Evolutionary conservation across 2,888 invertebrate genomes (phyloP), one percentile per base, ranked within the genome.

Genomic region (Nezara viridula): DNA sequence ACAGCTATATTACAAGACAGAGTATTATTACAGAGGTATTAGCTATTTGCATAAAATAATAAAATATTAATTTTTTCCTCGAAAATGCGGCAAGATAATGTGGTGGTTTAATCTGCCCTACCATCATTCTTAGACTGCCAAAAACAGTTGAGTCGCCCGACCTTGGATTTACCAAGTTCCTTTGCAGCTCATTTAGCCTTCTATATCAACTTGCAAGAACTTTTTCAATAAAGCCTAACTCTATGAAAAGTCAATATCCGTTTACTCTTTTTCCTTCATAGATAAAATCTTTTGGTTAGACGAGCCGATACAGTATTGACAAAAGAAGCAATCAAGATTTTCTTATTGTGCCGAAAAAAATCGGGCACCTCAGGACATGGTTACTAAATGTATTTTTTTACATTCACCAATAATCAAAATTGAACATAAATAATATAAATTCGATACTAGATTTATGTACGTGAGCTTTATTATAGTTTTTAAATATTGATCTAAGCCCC

Each of bases 161-260:
- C 66, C 66, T 66, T 32, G 66, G 2, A 32, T 32, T 16, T 66
- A 16, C 32, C 66, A 66, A 32, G 66, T 32, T 66, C 66, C 66
- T 66, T 66, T 66, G 66, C 66, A 66, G 66, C 66, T 66, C 66
- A 66, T 66, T 66, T 66, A 66, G 66, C 66, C 66, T 32, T 66
- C 66, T 66, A 32, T 32, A 66, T 32, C 66, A 66, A 66, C 66
- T 66, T 32, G 32, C 32, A 66, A 66, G 60, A 60, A 60, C 66
- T 66, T 66, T 66, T 66, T 66, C 66, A 66, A 66, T 66, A 66
- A 66, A 32, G 16, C 19, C 32, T 32, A 66, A 66, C 66, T 66
- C 66, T 66, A 66, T 66, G 32, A 66, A 66, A 66, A 66, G 66
- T 32, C 66, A 32, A 66, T 66, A 66, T 66, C 16, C 27, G 27